Evolutionary conservation across 1,140 invertebrate genomes (phyloP).

Genomic region (Tetranychus urticae): DNA sequence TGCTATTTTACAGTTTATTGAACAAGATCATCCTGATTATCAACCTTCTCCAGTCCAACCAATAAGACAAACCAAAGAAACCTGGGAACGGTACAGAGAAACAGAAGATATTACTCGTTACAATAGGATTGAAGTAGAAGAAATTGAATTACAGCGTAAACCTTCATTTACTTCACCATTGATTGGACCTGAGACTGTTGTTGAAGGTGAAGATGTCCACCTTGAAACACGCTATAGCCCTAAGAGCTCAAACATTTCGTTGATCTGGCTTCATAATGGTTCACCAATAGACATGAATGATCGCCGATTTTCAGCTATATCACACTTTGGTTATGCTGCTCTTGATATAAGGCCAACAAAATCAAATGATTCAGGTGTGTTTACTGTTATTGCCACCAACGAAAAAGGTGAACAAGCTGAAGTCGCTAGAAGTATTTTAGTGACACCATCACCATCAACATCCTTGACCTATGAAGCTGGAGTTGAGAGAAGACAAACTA

Average conservation of each 20-base stretch:
- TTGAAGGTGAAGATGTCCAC: constrained; percentile 69
- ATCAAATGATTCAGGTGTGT: constrained; percentile 23
- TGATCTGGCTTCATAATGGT: constrained; percentile 78
- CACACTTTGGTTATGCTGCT: constrained; percentile 31
- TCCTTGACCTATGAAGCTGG: no score
- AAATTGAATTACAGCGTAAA: constrained; percentile 43
- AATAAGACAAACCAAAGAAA: neutral
- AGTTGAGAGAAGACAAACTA: no score
- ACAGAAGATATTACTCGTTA: neutral
- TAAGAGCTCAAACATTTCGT: constrained; percentile 58
- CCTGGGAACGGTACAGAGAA: neutral
- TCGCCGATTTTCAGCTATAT: constrained; percentile 29
- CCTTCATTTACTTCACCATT: constrained; percentile 61
- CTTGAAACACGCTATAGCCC: constrained; percentile 43
- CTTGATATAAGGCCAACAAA: constrained; percentile 29
- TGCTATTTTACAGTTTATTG: constrained; percentile 25
- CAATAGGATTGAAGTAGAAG: constrained; percentile 27
- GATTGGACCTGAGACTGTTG: constrained; percentile 69
- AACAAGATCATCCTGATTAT: neutral
- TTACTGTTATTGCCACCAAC: constrained; percentile 25
- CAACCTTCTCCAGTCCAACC: neutral
- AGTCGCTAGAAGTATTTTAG: constrained; percentile 25
- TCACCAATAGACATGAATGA: constrained; percentile 25
- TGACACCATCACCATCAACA: constrained; percentile 36
- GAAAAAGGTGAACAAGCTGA: constrained; percentile 33